Evolutionary conservation across 2,888 invertebrate genomes (phyloP).

Genomic region (Aphidoletes aphidimyza): DNA sequence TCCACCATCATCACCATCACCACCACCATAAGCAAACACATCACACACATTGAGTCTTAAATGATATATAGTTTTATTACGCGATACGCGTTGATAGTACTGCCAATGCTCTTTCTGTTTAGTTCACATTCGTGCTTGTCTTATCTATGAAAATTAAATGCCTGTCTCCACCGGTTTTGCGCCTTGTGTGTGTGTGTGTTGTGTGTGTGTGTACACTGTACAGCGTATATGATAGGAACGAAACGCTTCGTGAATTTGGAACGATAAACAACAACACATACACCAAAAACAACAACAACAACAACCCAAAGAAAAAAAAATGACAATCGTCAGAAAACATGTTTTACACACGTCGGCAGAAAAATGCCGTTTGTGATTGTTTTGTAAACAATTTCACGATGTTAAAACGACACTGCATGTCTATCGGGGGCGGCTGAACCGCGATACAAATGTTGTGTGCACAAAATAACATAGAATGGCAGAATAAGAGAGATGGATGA

Average conservation of each 20-base stretch:
- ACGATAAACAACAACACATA: neutral
- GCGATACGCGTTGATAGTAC: constrained; percentile 34
- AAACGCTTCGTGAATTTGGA: constrained; percentile 15
- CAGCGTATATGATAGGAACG: too few relatives aligned
- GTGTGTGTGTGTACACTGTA: too few relatives aligned
- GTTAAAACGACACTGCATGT: constrained; percentile 8
- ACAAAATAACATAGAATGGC: too few relatives aligned
- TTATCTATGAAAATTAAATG: constrained; percentile 53
- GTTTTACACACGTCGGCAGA: constrained; percentile 32
- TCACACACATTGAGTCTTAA: neutral
- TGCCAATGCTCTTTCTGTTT: neutral
- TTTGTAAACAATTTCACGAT: constrained; percentile 31
- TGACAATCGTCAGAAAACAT: neutral
- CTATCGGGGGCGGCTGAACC: neutral
- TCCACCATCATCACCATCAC: too few relatives aligned
- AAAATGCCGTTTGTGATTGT: constrained; percentile 28
- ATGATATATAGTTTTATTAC: constrained; percentile 53
- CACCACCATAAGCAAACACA: neutral
- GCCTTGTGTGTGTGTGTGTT: too few relatives aligned
- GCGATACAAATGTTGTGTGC: neutral
- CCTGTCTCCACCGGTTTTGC: neutral
- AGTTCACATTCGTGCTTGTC: neutral
- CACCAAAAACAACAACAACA: neutral
- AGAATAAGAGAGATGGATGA: too few relatives aligned
- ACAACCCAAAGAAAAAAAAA: neutral